A percentile compares a stretch with the other conserved stretches of the same genome.
Evolutionary conservation across 2,888 invertebrate genomes (phyloP).

Genomic region (Brachyptera risi): DNA sequence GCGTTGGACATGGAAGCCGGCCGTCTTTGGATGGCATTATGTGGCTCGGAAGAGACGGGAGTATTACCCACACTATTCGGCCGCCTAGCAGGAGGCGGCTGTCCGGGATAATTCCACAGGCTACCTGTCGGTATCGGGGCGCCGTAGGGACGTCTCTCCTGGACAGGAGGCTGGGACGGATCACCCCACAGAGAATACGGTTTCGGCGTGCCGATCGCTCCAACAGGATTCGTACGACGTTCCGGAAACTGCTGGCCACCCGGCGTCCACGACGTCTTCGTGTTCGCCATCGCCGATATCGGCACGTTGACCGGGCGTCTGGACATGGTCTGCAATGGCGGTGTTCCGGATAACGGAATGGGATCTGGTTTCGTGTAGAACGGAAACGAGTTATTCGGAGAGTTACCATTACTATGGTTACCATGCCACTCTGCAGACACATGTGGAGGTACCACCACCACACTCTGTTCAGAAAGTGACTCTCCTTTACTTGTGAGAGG

Average conservation of each 20-base stretch:
- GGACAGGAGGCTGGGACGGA: neutral
- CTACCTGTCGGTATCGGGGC: neutral
- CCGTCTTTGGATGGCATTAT: neutral
- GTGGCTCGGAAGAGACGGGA: neutral
- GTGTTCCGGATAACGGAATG: slow-evolving; percentile 11
- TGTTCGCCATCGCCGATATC: neutral
- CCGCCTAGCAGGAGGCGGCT: neutral
- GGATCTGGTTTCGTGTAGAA: slow-evolving; percentile 46
- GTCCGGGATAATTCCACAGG: neutral
- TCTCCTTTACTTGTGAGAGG: neutral
- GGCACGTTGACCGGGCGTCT: neutral
- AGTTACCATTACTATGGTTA: neutral
- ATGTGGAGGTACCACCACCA: neutral
- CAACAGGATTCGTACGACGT: neutral
- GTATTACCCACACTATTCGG: slow-evolving; percentile 3
- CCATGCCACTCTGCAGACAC: neutral
- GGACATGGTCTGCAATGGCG: neutral
- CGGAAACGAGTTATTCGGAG: slow-evolving; percentile 44
- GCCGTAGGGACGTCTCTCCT: neutral
- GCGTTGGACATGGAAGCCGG: too few species aligned
- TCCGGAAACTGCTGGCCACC: neutral
- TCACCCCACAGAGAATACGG: slow-evolving; percentile 6
- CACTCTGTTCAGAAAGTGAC: neutral
- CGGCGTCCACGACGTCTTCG: neutral
- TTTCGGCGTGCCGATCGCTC: neutral